Evolutionary conservation across 2,888 invertebrate genomes (phyloP), one percentile per base, ranked within the genome.

Genomic region (Magallana nippona): DNA sequence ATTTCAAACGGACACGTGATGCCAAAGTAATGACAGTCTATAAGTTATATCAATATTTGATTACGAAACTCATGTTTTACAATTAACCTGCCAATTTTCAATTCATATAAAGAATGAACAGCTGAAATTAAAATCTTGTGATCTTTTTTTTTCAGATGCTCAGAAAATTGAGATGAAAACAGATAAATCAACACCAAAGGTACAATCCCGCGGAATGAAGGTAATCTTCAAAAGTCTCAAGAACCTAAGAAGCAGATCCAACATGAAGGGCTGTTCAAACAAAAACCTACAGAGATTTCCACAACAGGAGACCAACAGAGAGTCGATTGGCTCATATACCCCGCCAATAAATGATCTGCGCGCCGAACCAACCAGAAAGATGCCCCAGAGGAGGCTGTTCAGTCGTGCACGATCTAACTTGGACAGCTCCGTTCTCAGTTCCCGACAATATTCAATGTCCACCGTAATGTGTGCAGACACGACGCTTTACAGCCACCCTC

Each of bases 181-280:
- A 27, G 15, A 15, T 32, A 71, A 71, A 22, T 11, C 10, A 8
- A 13, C 19, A 71, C 22, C 32, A 27, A 71, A 71, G 32, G 3
- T 15, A 15, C 71, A 71, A 32, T 17, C 71, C 10, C 71, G 71
- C 15, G 71, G 71, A 71, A 27, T 71, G 71, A 71, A 71, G 32
- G 71, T 27, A 13, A 71, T 71, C 22, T 71, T 71, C 27, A 71
- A 71, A 71, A 71, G 71, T 32, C 27, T 71, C 2, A 71, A 71
- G 27, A 71, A 71, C 32, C 71, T 71, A 13, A 71, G 71, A 71
- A 71, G 71, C 22, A 71, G 71, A 27, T 71, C 71, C 15, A 71
- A 71, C 71, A 32, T 71, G 15, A 71, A 71, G 27, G 71, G 71
- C 10, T 71, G 71, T 71, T 71, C 71, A 71, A 27, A 71, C 71